phyloP scores from a whole-genome alignment of 2,797 vertebrate genomes.

The Melanogrammus aeglefinus region DNA sequence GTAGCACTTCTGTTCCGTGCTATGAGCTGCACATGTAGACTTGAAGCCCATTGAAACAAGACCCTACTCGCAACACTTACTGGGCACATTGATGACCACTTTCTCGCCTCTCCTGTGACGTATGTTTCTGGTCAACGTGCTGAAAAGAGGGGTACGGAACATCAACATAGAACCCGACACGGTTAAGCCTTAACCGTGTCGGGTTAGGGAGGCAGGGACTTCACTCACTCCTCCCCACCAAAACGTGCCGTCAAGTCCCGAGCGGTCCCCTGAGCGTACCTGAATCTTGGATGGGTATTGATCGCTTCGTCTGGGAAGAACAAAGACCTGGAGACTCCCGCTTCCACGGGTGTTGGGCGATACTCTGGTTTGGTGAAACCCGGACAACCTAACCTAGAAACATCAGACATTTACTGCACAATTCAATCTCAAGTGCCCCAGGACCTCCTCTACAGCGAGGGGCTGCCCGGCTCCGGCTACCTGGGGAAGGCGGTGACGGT shows the following conservation, averaged over 20 bases:
- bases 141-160: slow-evolving; percentile 55
- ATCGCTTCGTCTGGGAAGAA: slow-evolving; percentile 98
- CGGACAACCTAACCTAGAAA: slow-evolving; percentile 87
- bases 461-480: slow-evolving; percentile 34
- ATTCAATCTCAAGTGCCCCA: neutral
- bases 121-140: slow-evolving; percentile 95
- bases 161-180: neutral
- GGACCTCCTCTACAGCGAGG: neutral
- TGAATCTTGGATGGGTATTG: slow-evolving; percentile 92
- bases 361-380: slow-evolving; percentile 88
- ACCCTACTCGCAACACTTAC: slow-evolving; percentile 71
- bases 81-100: slow-evolving; percentile 93
- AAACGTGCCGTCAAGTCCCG: neutral
- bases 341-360: slow-evolving; percentile 85
- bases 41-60: neutral
- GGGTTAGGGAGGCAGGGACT: neutral
- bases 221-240: neutral
- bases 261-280: slow-evolving; percentile 63
- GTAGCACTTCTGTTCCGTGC: too few species aligned
- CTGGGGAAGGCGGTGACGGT: slow-evolving; percentile 95
- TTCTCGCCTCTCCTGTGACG: slow-evolving; percentile 95
- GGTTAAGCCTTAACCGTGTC: too few species aligned
- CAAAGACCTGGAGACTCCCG: slow-evolving; percentile 89
- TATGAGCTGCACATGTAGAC: neutral
- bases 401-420: neutral